Conservation (phyloP, 2,888 invertebrate genomes). For the Pycnomerus fuliginosus region DNA sequence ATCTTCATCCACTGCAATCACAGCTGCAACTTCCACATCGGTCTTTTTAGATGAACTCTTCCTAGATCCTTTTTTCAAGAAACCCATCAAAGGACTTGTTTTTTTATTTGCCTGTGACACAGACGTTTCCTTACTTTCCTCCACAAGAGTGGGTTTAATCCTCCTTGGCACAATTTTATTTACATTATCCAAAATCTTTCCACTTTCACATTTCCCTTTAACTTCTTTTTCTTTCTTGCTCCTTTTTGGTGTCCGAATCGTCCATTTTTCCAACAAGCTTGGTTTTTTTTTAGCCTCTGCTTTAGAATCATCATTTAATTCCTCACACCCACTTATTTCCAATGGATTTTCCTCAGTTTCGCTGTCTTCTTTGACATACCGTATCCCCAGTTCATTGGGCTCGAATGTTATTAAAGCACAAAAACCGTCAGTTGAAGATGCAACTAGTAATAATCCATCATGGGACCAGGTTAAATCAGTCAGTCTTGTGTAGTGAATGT, state of each 20-base stretch:
- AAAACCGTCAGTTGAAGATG: conserved; percentile 88
- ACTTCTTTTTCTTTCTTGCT: conserved; percentile 17
- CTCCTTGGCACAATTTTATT: conserved; percentile 27
- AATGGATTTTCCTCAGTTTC: conserved; percentile 41
- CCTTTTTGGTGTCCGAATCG: conserved; percentile 35
- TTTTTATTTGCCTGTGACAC: not conserved
- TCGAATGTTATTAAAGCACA: conserved; percentile 82
- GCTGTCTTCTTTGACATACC: conserved; percentile 54
- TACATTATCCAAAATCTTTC: conserved; percentile 12
- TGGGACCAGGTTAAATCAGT: conserved; percentile 87
- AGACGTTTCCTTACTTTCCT: conserved; percentile 5
- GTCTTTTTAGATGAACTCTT: too few species aligned
- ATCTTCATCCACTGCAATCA: conserved; percentile 28
- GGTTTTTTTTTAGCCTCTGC: conserved; percentile 38
- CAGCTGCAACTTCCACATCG: too few species aligned
- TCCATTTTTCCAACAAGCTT: conserved; percentile 47
- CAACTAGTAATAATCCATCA: conserved; percentile 73
- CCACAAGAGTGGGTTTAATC: conserved; percentile 19
- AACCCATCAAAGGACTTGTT: conserved; percentile 17
- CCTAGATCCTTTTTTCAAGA: conserved; percentile 14
- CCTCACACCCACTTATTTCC: conserved; percentile 39
- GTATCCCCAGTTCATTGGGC: conserved; percentile 68
- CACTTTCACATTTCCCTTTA: conserved; percentile 13
- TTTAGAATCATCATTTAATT: conserved; percentile 34
- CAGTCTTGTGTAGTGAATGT: conserved; percentile 86